Conservation (phyloP, 2,113 vertebrate species). For the Rhea americana region DNA sequence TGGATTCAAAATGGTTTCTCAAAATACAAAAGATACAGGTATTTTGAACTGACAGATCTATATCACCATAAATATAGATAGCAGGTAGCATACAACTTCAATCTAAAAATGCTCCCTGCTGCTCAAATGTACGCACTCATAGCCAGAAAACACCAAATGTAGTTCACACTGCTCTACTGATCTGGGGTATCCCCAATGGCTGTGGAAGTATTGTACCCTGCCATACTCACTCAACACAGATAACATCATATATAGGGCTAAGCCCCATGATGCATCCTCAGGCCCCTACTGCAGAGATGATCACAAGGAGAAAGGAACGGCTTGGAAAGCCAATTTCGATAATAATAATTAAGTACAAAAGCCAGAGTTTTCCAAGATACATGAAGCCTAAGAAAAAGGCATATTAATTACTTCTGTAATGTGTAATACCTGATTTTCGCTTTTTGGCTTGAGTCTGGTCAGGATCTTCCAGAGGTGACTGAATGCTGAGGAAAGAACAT, state of each 20-base stretch:
- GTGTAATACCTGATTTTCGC: slow-evolving; percentile 66
- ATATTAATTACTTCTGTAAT: not conserved
- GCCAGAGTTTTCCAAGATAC: not conserved
- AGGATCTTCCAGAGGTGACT: slow-evolving; percentile 35
- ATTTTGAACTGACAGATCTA: not conserved
- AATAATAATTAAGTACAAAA: not conserved
- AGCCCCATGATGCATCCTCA: rapidly evolving
- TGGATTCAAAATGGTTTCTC: not conserved
- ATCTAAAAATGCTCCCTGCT: not conserved
- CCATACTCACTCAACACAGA: not conserved
- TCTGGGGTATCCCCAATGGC: not conserved
- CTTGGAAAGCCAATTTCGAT: not conserved
- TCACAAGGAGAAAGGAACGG: rapidly evolving
- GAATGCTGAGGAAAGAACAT: slow-evolving; percentile 58
- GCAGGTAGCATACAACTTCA: not conserved
- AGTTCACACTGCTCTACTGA: too few species aligned
- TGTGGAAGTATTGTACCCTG: not conserved
- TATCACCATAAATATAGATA: rapidly evolving
- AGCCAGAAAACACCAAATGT: not conserved
- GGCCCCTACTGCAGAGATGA: not conserved
- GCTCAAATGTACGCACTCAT: not conserved
- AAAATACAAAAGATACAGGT: rapidly evolving
- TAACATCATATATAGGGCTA: rapidly evolving
- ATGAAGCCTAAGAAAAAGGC: not conserved
- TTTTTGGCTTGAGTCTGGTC: slow-evolving; percentile 62